Conservation (phyloP, 1,140 invertebrate genomes). For the Laodelphax striatellus region DNA sequence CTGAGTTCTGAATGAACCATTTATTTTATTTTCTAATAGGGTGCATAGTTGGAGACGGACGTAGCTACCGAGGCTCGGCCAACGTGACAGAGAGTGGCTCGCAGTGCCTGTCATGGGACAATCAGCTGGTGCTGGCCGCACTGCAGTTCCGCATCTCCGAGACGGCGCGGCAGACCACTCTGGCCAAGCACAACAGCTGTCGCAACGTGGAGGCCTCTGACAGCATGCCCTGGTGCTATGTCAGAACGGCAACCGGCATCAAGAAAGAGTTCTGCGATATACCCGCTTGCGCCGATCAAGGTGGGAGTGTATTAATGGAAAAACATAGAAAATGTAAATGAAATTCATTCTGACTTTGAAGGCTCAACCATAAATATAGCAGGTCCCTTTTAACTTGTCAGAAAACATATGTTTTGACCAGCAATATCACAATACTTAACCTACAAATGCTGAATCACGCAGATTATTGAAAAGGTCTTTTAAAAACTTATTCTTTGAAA, state of each 20-base stretch:
- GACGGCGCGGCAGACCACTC: slow-evolving; percentile 23
- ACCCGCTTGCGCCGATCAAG: slow-evolving; percentile 31
- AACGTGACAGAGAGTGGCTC: slow-evolving; percentile 36
- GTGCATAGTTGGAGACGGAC: slow-evolving; percentile 37
- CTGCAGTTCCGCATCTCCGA: slow-evolving; percentile 29
- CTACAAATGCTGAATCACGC: too few species aligned
- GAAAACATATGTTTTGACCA: too few species aligned
- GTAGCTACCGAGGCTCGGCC: slow-evolving; percentile 38
- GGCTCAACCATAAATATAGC: too few species aligned
- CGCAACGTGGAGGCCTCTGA: slow-evolving; percentile 39
- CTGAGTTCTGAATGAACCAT: too few species aligned
- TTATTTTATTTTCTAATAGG: slow-evolving; percentile 26
- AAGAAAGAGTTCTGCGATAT: slow-evolving; percentile 43
- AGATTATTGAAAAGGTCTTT: too few species aligned
- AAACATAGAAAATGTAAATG: too few species aligned
- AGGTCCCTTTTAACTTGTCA: too few species aligned
- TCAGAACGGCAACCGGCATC: slow-evolving; percentile 22
- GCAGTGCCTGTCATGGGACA: slow-evolving; percentile 38
- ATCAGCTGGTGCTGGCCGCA: slow-evolving; percentile 26
- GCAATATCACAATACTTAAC: too few species aligned
- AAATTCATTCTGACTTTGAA: too few species aligned
- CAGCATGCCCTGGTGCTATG: slow-evolving; percentile 46
- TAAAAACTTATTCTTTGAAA: too few species aligned
- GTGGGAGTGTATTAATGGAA: slow-evolving; percentile 3
- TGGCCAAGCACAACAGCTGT: slow-evolving; percentile 40